Base-by-base conservation (phyloP, 2,113 vertebrate species). In the Gallinago jamesoni region DNA sequence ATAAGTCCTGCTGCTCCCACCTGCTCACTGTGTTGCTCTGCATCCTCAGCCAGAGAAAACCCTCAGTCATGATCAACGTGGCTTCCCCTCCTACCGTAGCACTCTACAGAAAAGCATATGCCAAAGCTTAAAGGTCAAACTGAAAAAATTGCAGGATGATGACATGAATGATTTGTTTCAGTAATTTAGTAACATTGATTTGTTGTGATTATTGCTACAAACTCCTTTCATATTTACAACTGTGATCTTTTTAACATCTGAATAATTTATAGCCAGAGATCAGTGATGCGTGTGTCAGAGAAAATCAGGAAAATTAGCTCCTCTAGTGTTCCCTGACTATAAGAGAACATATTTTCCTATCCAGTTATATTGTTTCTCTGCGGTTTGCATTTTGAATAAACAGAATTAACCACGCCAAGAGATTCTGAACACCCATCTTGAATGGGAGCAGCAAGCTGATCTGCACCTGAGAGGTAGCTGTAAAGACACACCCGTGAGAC, bases 191-290 rank as follows among this genome's bases (percentile, higher is more conserved):
- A 81, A 64, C 60, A 47, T 22, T 52, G 53, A 56, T 87, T 91
- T 96, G 74, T 90, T 94, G 63, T 84, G 62, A 90, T 85, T 95
- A 95, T 87, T 87, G 75, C 67, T 86, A 89, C 72, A 85, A 93
- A 94, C 37, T 83, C 76, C 50, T 87, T 93, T 96, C 3, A 1
- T 67, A 94, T 92, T 95, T 89, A 90, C 89, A 96, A 39, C 35
- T 33, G 45, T 47, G 60, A 87, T 90, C 74, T 76, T 93, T 92
- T 91, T 89, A 93, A 84, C 45, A 62, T 59, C 41, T 97, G 91
- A 94, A 94, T 94, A 91, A 95, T 96, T 97, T 94, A 83, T 70
- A 83, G 7, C 15, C 41, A 59, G 35, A 0, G 35, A 87, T 78
- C 73, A 76, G 45, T 28, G 37, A 81, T 66, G 82, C 3, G 0